Evolutionary conservation across 2,888 invertebrate species (phyloP).

Genomic region (Heliconius hortense): DNA sequence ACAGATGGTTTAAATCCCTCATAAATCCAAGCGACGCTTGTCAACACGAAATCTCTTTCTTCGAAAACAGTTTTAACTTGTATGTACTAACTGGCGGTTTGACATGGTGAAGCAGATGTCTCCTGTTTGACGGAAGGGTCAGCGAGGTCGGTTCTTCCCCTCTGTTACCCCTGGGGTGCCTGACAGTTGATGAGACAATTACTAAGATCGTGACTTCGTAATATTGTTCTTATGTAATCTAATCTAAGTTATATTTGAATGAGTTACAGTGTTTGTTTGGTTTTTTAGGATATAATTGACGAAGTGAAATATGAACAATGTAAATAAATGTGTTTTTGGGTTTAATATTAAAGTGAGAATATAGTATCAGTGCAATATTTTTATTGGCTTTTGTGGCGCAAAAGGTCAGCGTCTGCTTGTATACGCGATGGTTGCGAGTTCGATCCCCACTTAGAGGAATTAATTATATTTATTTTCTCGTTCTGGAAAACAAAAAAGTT

Average conservation of each 20-base stretch:
- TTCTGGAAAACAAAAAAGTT: too few species aligned
- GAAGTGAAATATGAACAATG: background rate
- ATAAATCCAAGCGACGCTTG: constrained; percentile 46
- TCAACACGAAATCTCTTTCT: constrained; percentile 46
- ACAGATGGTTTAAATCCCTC: constrained; percentile 45
- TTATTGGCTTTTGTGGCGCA: background rate
- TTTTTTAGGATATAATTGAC: background rate
- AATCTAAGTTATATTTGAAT: constrained; percentile 54
- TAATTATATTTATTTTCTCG: background rate
- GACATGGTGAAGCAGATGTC: constrained; percentile 80
- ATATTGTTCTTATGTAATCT: constrained; percentile 57
- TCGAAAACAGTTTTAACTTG: constrained; percentile 50
- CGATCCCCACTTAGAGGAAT: background rate
- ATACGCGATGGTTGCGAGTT: background rate
- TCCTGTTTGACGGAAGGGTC: constrained; percentile 77
- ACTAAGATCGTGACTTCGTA: constrained; percentile 66
- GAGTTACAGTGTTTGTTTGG: background rate
- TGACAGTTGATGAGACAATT: constrained; percentile 74
- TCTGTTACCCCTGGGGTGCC: constrained; percentile 62
- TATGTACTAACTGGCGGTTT: constrained; percentile 70
- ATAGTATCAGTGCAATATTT: too few species aligned
- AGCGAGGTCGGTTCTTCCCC: constrained; percentile 73
- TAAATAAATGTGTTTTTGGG: background rate
- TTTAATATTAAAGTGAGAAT: too few species aligned
- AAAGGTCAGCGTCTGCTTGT: background rate